phyloP scores from a whole-genome alignment of 2,888 invertebrate species.

The Epinotia ramella region DNA sequence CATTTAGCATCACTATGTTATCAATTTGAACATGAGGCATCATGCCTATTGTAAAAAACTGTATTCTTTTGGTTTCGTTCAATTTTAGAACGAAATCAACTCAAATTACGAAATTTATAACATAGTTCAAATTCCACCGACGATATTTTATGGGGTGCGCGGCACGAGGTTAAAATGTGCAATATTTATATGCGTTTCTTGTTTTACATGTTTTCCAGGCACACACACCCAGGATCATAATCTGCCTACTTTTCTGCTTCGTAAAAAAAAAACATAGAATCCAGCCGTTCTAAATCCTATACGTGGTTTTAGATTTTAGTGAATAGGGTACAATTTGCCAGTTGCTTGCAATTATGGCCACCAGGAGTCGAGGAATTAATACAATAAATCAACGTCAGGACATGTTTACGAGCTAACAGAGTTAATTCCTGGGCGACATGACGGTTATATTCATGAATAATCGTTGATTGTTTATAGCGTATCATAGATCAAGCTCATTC shows the following conservation, averaged over 20 bases:
- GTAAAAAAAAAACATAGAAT: slow-evolving; percentile 3
- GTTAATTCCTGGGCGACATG: slow-evolving; percentile 82
- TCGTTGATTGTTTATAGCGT: slow-evolving; percentile 73
- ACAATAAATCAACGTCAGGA: slow-evolving; percentile 81
- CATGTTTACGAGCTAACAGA: slow-evolving; percentile 84
- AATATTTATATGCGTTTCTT: no score
- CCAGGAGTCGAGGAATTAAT: slow-evolving; percentile 75
- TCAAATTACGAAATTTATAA: no score
- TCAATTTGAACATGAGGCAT: no score
- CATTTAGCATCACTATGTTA: no score
- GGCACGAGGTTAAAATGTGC: no score
- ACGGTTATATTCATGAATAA: slow-evolving; percentile 83
- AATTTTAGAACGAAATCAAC: no score
- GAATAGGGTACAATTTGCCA: slow-evolving; percentile 24
- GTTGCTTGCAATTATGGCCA: slow-evolving; percentile 58
- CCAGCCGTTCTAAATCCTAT: not conserved
- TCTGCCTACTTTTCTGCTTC: not conserved
- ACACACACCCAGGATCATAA: no score
- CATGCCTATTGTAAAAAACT: no score
- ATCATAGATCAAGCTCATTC: slow-evolving; percentile 47
- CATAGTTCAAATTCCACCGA: no score
- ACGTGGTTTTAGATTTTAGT: slow-evolving; percentile 26
- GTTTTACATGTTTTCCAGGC: no score
- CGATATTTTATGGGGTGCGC: no score
- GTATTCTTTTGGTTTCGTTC: no score